Base-by-base conservation (phyloP, 1,140 invertebrate genomes). In the Tachypleus tridentatus region DNA sequence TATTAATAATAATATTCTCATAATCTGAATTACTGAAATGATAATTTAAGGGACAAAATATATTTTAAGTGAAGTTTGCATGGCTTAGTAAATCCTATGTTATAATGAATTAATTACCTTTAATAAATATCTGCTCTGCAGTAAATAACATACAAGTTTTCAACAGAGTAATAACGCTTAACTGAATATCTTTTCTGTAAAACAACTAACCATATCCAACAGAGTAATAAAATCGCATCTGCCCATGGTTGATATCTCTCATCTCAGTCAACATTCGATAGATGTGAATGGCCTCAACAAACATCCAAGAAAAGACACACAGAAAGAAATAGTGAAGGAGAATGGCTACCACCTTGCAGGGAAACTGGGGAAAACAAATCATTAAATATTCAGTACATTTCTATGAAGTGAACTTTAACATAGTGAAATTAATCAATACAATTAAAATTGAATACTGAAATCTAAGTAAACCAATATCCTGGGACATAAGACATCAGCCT, bases 201-300 rank as follows among this genome's bases (percentile, higher is more conserved):
- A 54, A 54, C 7, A 54, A 60, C 6, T 65, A 67, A n/a, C 89
- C 93, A 74, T 97, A 98, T 5, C 92, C 94, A 72, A 93, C 82
- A n/a, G 91, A 87, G 73, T 94, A 92, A 75, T 97, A 97, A 74
- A 95, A 93, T 64, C 89, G 83, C 85, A 97, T 93, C 52, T 87
- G 87, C 0, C 93, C 94, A 74, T 95, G 90, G 79, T 98, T 97
- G 10, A 98, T 92, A 75, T 97, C 93, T 7, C 93, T 82, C 81
- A 98, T 87, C 79, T 97, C 94, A 2, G 92, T 94, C 56, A 98
- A 79, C 87, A 97, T 94, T 58, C 94, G 82, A 74, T 97, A 92
- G 9, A 97, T 79, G 78, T 98, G 95, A 65, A 96, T 81, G 7
- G 91, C 87, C 75, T 95, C 91, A 9, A 94, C 87, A 68, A 95